Evolutionary conservation across 2,113 vertebrate genomes (phyloP), one percentile per base, ranked within the genome.

Genomic region (Varanus komodoensis): DNA sequence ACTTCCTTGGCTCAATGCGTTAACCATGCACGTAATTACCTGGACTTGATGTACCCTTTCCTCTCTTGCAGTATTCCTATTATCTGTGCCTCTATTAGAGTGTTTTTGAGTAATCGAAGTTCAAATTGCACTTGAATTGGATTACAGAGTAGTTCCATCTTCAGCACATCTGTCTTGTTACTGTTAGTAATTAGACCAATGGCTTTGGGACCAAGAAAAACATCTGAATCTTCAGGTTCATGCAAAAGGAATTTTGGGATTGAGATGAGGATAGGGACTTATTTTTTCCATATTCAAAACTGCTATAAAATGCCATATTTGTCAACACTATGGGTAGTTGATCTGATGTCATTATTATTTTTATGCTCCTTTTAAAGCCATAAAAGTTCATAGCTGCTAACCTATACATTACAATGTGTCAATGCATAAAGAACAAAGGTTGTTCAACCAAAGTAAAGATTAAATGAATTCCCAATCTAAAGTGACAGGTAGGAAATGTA

Each of bases 101-200:
- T 44, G 38, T 44, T 44, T 44, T 44, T 44, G 38, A 44, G 38
- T 44, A 44, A 44, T 44, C 38, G 25, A 67, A 90, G 34, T 87
- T 90, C 77, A 82, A n/a, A 74, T 81, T 90, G 89, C 67, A 61
- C 29, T 88, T 73, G 87, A 73, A 82, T 57, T 82, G 68, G 48
- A 54, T 50, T 52, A 23, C 38, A 82, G 11, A 27, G 32, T 32
- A 81, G 78, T 69, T 88, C 48, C 34, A 67, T 19, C 32, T 71
- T 82, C n/a, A 38, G 27, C 8, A n/a, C 57, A 3, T 48, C 3
- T 38, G 75, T 38, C 23, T 81, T 81, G 48, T 71, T 81, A 82
- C n/a, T 25, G 57, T 50, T 61, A 71, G 9, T 38, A 90, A 48
- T 57, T 87, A 80, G 67, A 7, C 25, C 19, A 84, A n/a, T 38